Percentiles rank a stretch among this genome's conserved stretches.
Evolutionary conservation across 2,888 invertebrate species (phyloP).

Genomic region (Mechanitis messenoides): DNA sequence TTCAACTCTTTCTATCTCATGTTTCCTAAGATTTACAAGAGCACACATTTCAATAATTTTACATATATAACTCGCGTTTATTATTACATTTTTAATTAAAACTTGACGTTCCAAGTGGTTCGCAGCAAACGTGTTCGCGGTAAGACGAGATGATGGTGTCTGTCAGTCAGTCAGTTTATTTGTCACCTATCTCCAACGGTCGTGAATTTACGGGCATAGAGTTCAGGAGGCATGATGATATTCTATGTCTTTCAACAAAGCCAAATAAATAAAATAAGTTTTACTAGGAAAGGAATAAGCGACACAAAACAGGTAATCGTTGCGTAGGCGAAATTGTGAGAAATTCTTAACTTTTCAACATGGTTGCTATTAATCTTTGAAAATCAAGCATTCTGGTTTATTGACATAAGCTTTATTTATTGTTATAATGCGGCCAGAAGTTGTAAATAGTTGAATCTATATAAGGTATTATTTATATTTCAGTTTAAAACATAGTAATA

Average conservation of each 20-base stretch:
- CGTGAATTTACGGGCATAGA: too few species aligned
- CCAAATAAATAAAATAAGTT: slow-evolving; percentile 31
- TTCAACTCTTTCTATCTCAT: slow-evolving; percentile 23
- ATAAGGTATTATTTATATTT: neutral
- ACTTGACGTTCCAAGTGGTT: too few species aligned
- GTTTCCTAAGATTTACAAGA: too few species aligned
- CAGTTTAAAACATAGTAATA: neutral
- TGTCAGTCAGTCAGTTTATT: too few species aligned
- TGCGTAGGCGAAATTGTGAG: slow-evolving; percentile 50
- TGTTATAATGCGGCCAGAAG: neutral
- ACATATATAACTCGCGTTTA: too few species aligned
- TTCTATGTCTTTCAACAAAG: slow-evolving; percentile 30
- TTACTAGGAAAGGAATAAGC: slow-evolving; percentile 37
- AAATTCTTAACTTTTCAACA: slow-evolving; percentile 46
- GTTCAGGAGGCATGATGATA: neutral
- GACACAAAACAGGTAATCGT: slow-evolving; percentile 49
- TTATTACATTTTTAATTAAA: too few species aligned
- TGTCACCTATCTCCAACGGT: too few species aligned
- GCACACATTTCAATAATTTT: too few species aligned
- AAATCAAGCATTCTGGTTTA: slow-evolving; percentile 8
- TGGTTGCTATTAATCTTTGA: slow-evolving; percentile 36
- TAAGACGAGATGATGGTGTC: too few species aligned
- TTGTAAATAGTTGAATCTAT: slow-evolving; percentile 3
- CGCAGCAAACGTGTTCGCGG: too few species aligned
- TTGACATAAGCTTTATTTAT: slow-evolving; percentile 12